phyloP scores from a whole-genome alignment of 2,888 invertebrate genomes.

The Prenolepis imparis region DNA sequence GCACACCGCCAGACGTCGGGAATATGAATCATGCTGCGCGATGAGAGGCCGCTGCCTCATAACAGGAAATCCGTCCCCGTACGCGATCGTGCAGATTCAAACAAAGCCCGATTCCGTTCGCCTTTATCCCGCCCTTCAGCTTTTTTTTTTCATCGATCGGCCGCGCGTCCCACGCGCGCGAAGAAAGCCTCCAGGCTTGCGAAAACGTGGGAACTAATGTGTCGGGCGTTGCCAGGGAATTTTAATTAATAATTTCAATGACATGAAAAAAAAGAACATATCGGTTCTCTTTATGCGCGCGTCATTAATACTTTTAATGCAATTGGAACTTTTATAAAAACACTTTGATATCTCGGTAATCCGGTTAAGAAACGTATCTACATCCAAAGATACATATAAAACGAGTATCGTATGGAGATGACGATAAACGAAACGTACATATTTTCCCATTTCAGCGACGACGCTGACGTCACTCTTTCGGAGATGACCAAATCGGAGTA shows the following conservation, averaged over 20 bases:
- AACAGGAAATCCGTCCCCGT: slow-evolving; percentile 70
- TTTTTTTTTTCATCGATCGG: slow-evolving; percentile 22
- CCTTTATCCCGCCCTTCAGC: slow-evolving; percentile 30
- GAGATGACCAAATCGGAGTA: slow-evolving; percentile 37
- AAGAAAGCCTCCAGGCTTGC: slow-evolving; percentile 30
- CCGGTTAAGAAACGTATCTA: neutral
- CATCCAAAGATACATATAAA: neutral
- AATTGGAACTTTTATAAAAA: neutral
- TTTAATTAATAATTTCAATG: slow-evolving; percentile 35
- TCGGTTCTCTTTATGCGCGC: neutral
- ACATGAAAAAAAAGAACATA: neutral
- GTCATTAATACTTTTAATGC: neutral
- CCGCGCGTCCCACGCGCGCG: slow-evolving; percentile 25
- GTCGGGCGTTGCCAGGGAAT: neutral
- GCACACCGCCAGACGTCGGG: slow-evolving; percentile 42
- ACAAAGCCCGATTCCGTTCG: slow-evolving; percentile 49
- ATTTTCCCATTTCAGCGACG: slow-evolving; percentile 8
- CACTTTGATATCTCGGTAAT: neutral
- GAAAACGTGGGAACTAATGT: slow-evolving; percentile 16
- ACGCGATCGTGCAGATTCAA: slow-evolving; percentile 40
- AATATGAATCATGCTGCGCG: slow-evolving; percentile 69
- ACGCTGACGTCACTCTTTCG: slow-evolving; percentile 42
- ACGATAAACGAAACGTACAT: slow-evolving; percentile 27
- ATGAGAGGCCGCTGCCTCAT: slow-evolving; percentile 65
- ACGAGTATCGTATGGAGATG: neutral